Base-by-base conservation (phyloP, 2,888 invertebrate species). In the Leistus spinibarbis region DNA sequence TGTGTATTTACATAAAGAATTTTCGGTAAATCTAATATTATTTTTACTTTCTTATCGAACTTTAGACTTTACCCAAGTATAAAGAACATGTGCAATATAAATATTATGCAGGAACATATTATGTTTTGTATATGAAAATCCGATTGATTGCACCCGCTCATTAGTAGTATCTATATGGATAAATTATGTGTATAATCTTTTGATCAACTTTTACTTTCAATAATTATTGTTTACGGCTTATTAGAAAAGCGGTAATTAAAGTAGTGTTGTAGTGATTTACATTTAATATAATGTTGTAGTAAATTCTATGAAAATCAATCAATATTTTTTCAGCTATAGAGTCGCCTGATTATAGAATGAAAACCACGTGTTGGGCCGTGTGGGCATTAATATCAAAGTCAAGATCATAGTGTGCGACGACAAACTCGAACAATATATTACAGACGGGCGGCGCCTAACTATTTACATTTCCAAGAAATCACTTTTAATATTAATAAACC, bases 401-500 rank as follows among this genome's bases (percentile, higher is more conserved):
- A 71, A 63, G 71, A 63, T 71, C 71, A 64, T 64, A 54, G 63
- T 22, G 54, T 63, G 63, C 63, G 71, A 71, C 71, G 63, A 71
- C 71, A 71, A 71, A 40, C 40, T 71, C 64, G 63, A 71, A 71
- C 71, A 71, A 71, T 71, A 64, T 54, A 64, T 64, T 71, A 71
- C 54, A 62, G 64, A 60, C 17, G 19, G 64, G 20, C 17, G 19
- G 60, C 22, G 60, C 56, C 56, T 40, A 13, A 10, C 10, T 40
- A 2, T 56, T 16, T 56, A 56, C 17, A 19, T 20, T 72, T 72
- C 72, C 66, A 66, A 72, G 72, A 72, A 72, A 72, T 65, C 65
- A 65, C 65, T 72, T 64, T 72, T 22, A 72, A 72, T 72, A 72
- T 72, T 72, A 72, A 72, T 72, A 72, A 72, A 72, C 72, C 72